Evolutionary conservation across 2,797 vertebrate species (phyloP).

Genomic region (Chelon labrosus): DNA sequence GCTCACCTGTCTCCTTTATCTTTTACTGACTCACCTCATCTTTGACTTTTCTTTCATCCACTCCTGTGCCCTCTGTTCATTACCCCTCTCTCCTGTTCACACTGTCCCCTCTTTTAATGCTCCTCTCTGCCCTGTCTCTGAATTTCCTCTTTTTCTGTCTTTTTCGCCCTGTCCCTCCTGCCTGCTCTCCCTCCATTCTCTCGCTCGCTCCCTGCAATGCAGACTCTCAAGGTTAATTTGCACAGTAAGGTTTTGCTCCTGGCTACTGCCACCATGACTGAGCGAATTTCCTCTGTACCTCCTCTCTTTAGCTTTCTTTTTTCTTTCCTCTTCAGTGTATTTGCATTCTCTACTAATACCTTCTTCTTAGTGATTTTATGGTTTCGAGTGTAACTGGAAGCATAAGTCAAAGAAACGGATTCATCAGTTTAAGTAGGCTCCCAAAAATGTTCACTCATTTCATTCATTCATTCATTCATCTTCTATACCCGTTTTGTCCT

Average conservation of each 20-base stretch:
- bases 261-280: constrained; percentile 67
- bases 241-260: constrained; percentile 78
- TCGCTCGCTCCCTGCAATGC: constrained; percentile 76
- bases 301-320: constrained; percentile 39
- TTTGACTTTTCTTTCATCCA: constrained; percentile 28
- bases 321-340: constrained; percentile 32
- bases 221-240: constrained; percentile 86
- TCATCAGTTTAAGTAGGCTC: not conserved
- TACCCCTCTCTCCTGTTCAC: constrained; percentile 12
- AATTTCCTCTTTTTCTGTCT: constrained; percentile 48
- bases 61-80: constrained; percentile 18
- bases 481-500: too few species aligned
- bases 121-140: constrained; percentile 35
- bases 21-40: constrained; percentile 32
- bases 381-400: not conserved
- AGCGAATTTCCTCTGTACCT: constrained; percentile 63
- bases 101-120: constrained; percentile 8
- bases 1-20: constrained; percentile 14
- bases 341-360: not conserved
- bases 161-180: constrained; percentile 32
- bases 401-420: not conserved
- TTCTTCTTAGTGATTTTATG: not conserved
- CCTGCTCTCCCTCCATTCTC: constrained; percentile 44
- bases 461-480: too few species aligned
- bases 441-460: too few species aligned